Base-by-base conservation (phyloP, 2,113 vertebrate genomes). In the Heteronetta atricapilla region DNA sequence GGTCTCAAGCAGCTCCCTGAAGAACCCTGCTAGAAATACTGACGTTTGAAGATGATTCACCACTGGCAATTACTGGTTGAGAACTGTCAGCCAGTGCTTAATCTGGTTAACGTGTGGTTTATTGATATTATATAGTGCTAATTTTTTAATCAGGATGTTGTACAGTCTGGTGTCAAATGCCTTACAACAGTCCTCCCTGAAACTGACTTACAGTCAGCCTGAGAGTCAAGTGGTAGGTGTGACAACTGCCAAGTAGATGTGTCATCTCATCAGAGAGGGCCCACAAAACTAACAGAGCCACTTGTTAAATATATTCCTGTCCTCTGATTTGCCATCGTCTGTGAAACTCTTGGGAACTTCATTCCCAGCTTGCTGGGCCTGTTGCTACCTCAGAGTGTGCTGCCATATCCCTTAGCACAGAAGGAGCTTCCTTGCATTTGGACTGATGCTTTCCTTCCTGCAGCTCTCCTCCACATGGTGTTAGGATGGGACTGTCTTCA, bases 61-160 rank as follows among this genome's bases (percentile, higher is more conserved):
- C 68, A 52, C 59, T 85, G 84, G 92, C 78, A 88, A 70, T 88
- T 79, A 8, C 55, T 86, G 69, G 58, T 69, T 91, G 91, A 95
- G 85, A 91, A 89, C 63, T 96, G 89, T 73, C 96, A 91, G 63
- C 19, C 55, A 66, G 84, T 1, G 5, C 72, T 91, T 91, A 80
- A 91, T 93, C 84, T 23, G 53, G 72, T 77, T 85, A 94, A 77
- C 0, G 2, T 86, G 86, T 63, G 53, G 42, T 93, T 96, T 94
- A 89, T 94, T 94, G 94, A 89, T 89, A 91, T 38, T 34, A 79
- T 75, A 86, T 48, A 73, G 60, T 53, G 70, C 69, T 94, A 81
- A 95, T 88, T 93, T 90, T 94, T 95, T 76, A 95, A 96, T 96
- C 94, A 86, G 89, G 73, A 55, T 83, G 78, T 91, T 94, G 70